Base-by-base conservation (phyloP, 2,888 invertebrate genomes). In the Platypus cylindrus region DNA sequence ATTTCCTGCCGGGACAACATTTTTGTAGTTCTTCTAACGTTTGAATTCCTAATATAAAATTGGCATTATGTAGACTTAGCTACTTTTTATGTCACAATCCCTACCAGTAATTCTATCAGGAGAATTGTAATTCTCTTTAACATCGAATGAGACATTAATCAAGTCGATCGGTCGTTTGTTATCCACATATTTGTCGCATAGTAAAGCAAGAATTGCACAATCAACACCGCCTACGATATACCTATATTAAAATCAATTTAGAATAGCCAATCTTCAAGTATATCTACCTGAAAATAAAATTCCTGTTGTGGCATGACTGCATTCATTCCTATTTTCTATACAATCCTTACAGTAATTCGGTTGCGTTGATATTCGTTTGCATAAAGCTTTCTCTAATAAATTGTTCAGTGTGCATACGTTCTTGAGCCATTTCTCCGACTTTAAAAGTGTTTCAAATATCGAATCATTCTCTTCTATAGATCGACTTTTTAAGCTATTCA, bases 71-170 rank as follows among this genome's bases (percentile, higher is more conserved):
- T n/a, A n/a, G n/a, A n/a, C n/a, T n/a, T n/a, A n/a, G n/a, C n/a
- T n/a, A n/a, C n/a, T n/a, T n/a, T n/a, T n/a, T n/a, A n/a, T n/a
- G n/a, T n/a, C n/a, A n/a, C n/a, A n/a, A n/a, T 33, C 30, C 36
- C 31, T 38, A 30, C 41, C 41, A 28, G 90, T 87, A 48, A 75
- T 53, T 55, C 94, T 70, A 60, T 95, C 94, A 13, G 94, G 93
- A 9, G 83, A 84, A 46, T 78, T 62, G 62, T 68, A 82, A 32
- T 63, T 51, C 22, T 47, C 48, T 7, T 34, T 32, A 53, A 66
- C 73, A 52, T 72, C 77, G 65, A 95, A 95, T 12, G 94, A 86
- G n/a, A 95, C 90, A 69, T 95, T 97, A 18, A 94, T 68, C 13
- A 97, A 70, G 59, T 95, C 94, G 49, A 97, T 87, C 14, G 78